phyloP scores from a whole-genome alignment of 2,797 vertebrate genomes.

The Pseudopleuronectes americanus region DNA sequence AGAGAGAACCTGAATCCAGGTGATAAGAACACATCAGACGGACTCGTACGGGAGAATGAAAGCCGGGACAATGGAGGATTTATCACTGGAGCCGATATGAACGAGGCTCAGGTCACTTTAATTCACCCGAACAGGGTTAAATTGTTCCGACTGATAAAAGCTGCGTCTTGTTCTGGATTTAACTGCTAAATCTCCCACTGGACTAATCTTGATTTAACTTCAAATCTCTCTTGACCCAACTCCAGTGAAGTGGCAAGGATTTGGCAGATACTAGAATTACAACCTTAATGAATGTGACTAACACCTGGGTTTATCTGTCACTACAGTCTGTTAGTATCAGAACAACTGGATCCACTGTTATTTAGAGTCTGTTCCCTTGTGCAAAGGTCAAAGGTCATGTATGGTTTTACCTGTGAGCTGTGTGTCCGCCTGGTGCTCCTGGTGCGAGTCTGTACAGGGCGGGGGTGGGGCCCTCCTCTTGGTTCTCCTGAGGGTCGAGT shows the following conservation, averaged over 20 bases:
- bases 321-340: too few relatives aligned
- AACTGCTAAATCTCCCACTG: conserved; percentile 62
- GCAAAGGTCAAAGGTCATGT: not conserved
- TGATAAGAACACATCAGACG: conserved; percentile 39
- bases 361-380: not conserved
- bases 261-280: conserved; percentile 39
- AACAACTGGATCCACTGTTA: too few relatives aligned
- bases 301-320: too few relatives aligned
- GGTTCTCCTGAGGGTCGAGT: conserved; percentile 85
- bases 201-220: conserved; percentile 71
- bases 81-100: conserved; percentile 49
- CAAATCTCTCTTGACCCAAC: conserved; percentile 50
- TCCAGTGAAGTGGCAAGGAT: conserved; percentile 25
- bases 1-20: conserved; percentile 26
- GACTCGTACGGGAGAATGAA: conserved; percentile 43
- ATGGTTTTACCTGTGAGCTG: conserved; percentile 67
- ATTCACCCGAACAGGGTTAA: conserved; percentile 63
- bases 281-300: too few relatives aligned
- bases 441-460: conserved; percentile 66
- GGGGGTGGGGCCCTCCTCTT: conserved; percentile 93
- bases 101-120: conserved; percentile 54
- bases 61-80: conserved; percentile 61
- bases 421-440: conserved; percentile 44
- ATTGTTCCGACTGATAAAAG: conserved; percentile 55
- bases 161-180: conserved; percentile 44